Base-by-base conservation (phyloP, 2,113 vertebrate genomes). In the Sinocyclocheilus maitianheensis region DNA sequence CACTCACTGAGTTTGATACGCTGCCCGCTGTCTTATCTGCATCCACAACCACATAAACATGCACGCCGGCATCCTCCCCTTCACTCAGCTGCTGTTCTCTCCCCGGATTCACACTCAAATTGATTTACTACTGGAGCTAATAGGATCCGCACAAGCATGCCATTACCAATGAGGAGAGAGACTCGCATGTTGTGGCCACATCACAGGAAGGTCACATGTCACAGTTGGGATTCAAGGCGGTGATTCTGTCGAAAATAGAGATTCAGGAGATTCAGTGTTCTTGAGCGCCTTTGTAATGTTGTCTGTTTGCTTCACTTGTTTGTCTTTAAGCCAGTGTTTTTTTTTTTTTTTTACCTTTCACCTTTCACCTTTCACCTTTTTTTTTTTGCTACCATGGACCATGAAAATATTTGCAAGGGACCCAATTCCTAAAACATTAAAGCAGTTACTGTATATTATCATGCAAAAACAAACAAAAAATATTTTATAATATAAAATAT, bases 21-120 rank as follows among this genome's bases (percentile, higher is more conserved):
- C 60, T 40, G 63, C 84, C 84, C 62, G 30, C 60, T 55, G 22
- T 55, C 84, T 79, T 69, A 79, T 85, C 84, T 79, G 84, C 77
- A 79, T 79, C 63, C 48, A 18, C 40, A 77, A 77, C 14, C 60
- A 76, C 55, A 77, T 48, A 51, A 62, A 48, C 79, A 81, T 81
- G 79, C 79, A 46, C n/a, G 5, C 58, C 1, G 3, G 16, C 74
- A 9, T 69, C n/a, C n/a, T 16, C 4, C 30, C 51, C 3, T 79
- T 67, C 43, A 37, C 20, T 34, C 16, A 22, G 24, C 48, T 71
- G 14, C 26, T 77, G 34, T 58, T 71, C 84, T 60, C 84, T 81
- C 60, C 16, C 60, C 26, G 60, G 60, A 81, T 81, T 81, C 79
- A 81, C 79, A 48, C 79, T 48, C 79, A 81, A 65, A 81, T 84